Evolutionary conservation across 2,797 vertebrate genomes (phyloP).

Genomic region (Cyprinella venusta): DNA sequence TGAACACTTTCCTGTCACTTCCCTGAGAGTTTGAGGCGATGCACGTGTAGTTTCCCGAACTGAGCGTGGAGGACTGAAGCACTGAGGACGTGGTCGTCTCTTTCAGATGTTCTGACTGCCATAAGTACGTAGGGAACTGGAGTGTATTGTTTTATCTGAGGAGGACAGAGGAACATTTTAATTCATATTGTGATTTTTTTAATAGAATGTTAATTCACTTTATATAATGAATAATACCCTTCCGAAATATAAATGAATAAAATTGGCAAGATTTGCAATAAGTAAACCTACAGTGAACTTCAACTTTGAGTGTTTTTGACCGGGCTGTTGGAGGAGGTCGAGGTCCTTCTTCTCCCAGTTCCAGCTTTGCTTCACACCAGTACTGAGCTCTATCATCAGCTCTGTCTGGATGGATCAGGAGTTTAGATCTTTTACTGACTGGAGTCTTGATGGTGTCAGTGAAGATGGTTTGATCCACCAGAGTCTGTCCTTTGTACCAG

Average conservation of each 20-base stretch:
- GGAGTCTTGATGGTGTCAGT: no score
- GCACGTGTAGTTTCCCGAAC: conserved; percentile 51
- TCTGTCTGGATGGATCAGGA: no score
- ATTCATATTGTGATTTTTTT: no score
- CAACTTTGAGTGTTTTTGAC: conserved; percentile 46
- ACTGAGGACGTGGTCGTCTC: background rate
- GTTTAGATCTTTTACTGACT: no score
- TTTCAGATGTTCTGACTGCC: conserved; percentile 29
- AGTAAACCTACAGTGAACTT: conserved; percentile 67
- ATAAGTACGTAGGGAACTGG: conserved; percentile 24
- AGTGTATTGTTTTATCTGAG: conserved; percentile 41
- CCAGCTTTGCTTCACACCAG: conserved; percentile 65
- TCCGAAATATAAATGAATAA: background rate
- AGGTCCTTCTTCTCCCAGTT: conserved; percentile 42
- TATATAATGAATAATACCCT: background rate
- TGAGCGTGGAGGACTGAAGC: conserved; percentile 3
- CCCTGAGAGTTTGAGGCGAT: conserved; percentile 35
- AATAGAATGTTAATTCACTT: background rate
- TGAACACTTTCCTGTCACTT: conserved; percentile 26
- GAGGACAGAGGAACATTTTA: background rate
- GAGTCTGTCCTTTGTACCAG: no score
- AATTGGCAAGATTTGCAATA: background rate
- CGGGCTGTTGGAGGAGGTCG: rapidly evolving
- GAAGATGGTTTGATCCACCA: no score
- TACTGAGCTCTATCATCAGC: conserved; percentile 60